Conservation (phyloP, 2,113 vertebrate genomes). For the Esox niger region DNA sequence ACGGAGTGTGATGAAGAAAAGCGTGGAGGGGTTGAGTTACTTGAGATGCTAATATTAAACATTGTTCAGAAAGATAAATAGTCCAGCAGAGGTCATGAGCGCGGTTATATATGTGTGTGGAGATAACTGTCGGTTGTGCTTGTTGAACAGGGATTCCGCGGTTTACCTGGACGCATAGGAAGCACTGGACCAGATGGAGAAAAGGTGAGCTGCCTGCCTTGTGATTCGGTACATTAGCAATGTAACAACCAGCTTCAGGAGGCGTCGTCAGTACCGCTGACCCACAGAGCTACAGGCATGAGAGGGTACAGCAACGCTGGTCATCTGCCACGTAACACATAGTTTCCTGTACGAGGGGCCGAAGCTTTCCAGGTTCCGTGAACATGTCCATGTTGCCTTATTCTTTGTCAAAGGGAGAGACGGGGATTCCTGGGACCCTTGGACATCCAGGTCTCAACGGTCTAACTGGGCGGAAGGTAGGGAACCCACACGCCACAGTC, state of each 20-base stretch:
- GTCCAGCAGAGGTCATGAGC: too few relatives aligned
- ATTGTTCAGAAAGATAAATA: too few relatives aligned
- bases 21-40: too few relatives aligned
- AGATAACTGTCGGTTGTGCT: not conserved
- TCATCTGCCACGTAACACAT: too few relatives aligned
- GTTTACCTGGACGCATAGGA: conserved; percentile 74
- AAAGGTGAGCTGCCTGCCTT: conserved; percentile 62
- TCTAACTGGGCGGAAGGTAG: conserved; percentile 74
- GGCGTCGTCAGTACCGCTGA: too few relatives aligned
- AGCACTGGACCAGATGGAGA: conserved; percentile 68
- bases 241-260: too few relatives aligned
- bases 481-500: not conserved
- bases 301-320: too few relatives aligned
- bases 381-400: not conserved
- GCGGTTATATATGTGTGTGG: too few relatives aligned
- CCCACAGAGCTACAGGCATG: too few relatives aligned
- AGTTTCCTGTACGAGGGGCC: not conserved
- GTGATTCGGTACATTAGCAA: not conserved
- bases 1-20: too few relatives aligned
- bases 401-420: conserved; percentile 72
- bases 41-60: too few relatives aligned
- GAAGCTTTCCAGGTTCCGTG: not conserved
- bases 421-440: conserved; percentile 69
- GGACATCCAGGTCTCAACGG: conserved; percentile 76
- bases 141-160: conserved; percentile 72